Base-by-base conservation (phyloP, 2,113 vertebrate species). In the Thamnaconus septentrionalis region DNA sequence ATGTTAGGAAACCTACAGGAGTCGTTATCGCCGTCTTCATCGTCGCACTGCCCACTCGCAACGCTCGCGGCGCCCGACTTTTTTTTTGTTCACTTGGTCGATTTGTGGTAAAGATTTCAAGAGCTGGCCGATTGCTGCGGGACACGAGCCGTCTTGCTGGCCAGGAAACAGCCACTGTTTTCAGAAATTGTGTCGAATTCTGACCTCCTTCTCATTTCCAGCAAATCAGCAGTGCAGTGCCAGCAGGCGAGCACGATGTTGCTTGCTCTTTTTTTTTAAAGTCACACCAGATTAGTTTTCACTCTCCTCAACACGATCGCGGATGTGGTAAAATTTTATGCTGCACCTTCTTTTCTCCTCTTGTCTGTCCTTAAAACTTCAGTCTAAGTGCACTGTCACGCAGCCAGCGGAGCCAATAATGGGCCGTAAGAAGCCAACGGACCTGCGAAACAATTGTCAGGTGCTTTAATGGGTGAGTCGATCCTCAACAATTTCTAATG, bases 391-490 rank as follows among this genome's bases (percentile, higher is more conserved):
- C 53, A 9, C 46, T 41, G 50, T 48, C 66, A 51, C 48, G 50
- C 39, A 12, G 65, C 76, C 60, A 69, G 53, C 55, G 58, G 47
- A 53, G 64, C 66, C 59, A 64, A 61, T 64, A 75, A 79, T 77
- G 53, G 71, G 65, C 40, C 74, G 71, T 71, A 65, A 69, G 72
- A 44, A 9, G 51, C 58, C 44, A 57, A 64, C 69, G 59, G 47
- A 69, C 64, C 68, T 66, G 70, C 49, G 73, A 76, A 56, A 70
- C 68, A 66, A 41, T 61, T 44, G 48, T 60, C 10, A 4, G 69
- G 50, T 41, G 72, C 79, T 76, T 78, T 78, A 66, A 59, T 69
- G 62, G 78, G 79, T 79, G 18, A 31, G 18, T 31, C 63, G 3
- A 59, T 18, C 42, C 52, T 68, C 7, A 58, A 10, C 69, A 58